Conservation (phyloP, 2,888 invertebrate species). For the Bellardia pandia region DNA sequence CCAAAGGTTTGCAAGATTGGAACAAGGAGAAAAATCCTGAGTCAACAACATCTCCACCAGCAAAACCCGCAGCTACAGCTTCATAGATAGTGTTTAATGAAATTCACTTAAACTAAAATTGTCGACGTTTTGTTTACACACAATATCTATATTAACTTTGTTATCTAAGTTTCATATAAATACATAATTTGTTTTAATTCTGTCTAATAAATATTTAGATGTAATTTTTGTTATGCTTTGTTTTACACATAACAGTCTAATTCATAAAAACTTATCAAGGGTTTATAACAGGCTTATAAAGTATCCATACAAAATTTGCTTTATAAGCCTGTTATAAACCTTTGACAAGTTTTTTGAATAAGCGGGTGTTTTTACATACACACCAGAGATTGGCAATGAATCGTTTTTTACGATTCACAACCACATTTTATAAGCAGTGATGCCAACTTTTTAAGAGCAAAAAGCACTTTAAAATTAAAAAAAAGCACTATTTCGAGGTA, state of each 20-base stretch:
- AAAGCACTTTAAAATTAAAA: too few species aligned
- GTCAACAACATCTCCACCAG: constrained; percentile 72
- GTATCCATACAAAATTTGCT: too few species aligned
- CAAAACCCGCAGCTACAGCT: constrained; percentile 78
- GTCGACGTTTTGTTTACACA: background rate
- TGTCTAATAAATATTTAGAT: background rate
- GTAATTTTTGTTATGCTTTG: background rate
- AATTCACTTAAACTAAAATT: background rate
- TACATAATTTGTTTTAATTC: background rate
- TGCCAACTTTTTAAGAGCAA: too few species aligned
- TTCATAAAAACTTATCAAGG: too few species aligned
- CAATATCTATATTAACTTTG: background rate
- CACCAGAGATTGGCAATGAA: too few species aligned
- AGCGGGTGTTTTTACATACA: too few species aligned
- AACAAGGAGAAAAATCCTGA: constrained; percentile 88
- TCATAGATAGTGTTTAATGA: constrained; percentile 53
- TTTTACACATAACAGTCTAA: background rate
- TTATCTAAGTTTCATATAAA: background rate
- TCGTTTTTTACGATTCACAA: too few species aligned
- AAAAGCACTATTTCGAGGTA: too few species aligned
- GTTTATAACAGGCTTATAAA: too few species aligned
- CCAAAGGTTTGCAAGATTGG: constrained; percentile 98
- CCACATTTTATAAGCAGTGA: too few species aligned
- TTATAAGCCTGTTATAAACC: too few species aligned
- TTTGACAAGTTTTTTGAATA: too few species aligned